Percentiles rank a stretch among this genome's conserved stretches.
Evolutionary conservation across 1,140 invertebrate species (phyloP).

Genomic region (Drosophila trapezifrons): DNA sequence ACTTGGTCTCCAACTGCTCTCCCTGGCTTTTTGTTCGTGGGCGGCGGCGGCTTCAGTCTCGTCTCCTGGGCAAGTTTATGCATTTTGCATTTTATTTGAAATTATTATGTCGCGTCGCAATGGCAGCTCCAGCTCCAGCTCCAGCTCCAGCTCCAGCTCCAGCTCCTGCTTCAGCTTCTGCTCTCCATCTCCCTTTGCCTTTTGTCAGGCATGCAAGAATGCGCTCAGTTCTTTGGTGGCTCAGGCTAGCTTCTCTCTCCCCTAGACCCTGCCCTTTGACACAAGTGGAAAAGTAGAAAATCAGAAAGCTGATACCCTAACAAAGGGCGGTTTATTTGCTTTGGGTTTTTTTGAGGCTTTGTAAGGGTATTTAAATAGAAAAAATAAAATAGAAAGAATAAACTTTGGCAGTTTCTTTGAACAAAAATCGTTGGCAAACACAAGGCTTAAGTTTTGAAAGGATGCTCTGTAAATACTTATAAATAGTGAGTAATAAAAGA

Average conservation of each 20-base stretch:
- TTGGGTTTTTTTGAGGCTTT: background rate
- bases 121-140: constrained; percentile 22
- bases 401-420: constrained; percentile 5
- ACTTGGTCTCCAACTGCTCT: constrained; percentile 16
- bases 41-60: constrained; percentile 46
- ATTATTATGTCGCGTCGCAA: constrained; percentile 79
- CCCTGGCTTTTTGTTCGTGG: constrained; percentile 53
- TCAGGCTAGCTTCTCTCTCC: background rate
- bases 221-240: constrained; percentile 31
- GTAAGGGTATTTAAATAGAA: constrained; percentile 25
- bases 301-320: constrained; percentile 38
- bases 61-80: constrained; percentile 67
- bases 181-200: constrained; percentile 6
- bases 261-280: constrained; percentile 16
- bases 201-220: constrained; percentile 51
- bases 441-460: background rate
- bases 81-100: constrained; percentile 83
- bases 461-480: background rate
- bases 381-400: background rate
- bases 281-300: constrained; percentile 24
- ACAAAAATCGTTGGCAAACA: background rate
- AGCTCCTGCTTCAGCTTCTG: constrained; percentile 6
- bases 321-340: constrained; percentile 23
- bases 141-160: background rate
- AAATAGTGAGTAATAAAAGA: background rate